phyloP scores from a whole-genome alignment of 2,113 vertebrate genomes.

The Cathartes aura region DNA sequence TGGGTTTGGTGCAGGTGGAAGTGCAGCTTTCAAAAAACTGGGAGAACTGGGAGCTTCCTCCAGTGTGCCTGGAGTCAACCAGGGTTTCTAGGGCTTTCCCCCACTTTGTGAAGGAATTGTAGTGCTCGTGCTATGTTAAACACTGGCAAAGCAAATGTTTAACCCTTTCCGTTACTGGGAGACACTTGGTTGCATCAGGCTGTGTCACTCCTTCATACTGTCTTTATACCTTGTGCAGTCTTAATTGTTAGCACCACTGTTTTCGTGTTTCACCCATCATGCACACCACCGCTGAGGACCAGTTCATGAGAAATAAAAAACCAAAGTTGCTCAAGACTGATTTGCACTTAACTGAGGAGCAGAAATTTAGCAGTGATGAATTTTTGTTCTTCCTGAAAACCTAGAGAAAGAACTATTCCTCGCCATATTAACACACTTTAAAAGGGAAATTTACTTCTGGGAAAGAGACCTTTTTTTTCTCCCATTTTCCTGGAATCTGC shows the following conservation, averaged over 20 bases:
- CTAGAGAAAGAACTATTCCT: not conserved
- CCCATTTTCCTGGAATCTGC: not conserved
- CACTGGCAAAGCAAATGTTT: accelerated
- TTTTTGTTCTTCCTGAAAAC: not conserved
- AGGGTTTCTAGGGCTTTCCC: not conserved
- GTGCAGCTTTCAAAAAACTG: not conserved
- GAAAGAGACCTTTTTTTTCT: not conserved
- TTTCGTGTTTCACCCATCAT: accelerated
- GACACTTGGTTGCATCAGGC: not conserved
- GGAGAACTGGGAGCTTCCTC: not conserved
- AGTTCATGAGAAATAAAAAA: not conserved
- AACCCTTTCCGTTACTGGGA: not conserved
- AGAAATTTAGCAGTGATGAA: not conserved
- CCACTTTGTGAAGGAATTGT: not conserved
- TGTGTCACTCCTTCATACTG: not conserved
- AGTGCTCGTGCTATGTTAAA: not conserved
- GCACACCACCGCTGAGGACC: not conserved
- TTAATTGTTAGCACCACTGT: not conserved
- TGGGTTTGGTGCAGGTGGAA: not conserved
- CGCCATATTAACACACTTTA: not conserved
- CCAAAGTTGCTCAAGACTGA: not conserved
- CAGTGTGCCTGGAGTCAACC: not conserved
- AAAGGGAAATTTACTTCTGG: not conserved
- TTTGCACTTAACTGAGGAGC: not conserved
- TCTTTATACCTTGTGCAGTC: not conserved